Evolutionary conservation across 2,888 invertebrate species (phyloP), one percentile per base, ranked within the genome.

Genomic region (Hartigia nigra): DNA sequence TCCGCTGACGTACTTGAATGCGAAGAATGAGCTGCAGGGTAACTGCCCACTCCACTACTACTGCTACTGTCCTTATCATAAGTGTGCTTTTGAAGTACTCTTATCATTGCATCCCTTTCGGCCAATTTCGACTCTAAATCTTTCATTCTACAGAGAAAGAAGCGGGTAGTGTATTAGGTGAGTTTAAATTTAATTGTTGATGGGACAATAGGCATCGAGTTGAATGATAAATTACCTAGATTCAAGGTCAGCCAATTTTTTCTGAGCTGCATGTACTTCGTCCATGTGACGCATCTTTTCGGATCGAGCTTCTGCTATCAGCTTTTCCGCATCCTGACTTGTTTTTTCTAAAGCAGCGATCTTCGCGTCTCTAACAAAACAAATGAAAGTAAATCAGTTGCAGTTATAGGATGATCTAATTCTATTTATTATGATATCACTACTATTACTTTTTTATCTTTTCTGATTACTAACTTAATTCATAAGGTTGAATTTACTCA

Each of bases 281-380:
- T 97, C 97, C 96, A 97, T 96, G 89, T 97, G 97, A 76, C 96
- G 94, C 88, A 97, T 95, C 91, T 97, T 97, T 89, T 97, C 97
- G 81, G 94, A 95, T 84, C 97, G 94, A 11, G 97, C 97, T 91
- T 97, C 97, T 0, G 97, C 96, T 91, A 97, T 97, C 77, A 97
- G 92, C 85, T 96, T 95, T 89, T 97, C 97, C 2, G 96, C 95
- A 89, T 97, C 97, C 84, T 96, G 95, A 80, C 95, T 96, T 4
- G 95, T 96, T 90, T 96, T 96, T 91, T 97, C 96, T 81, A 97
- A 91, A 12, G 96, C 96, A 76, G 97, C 96, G 87, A 97, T 96
- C 91, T 96, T 96, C 0, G 96, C 96, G 91, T 97, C 96, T 90
- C 96, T 96, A 84, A 75, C 89, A 86, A 72, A 72, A 55, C 9